phyloP scores from a whole-genome alignment of 2,888 invertebrate genomes.

The Idaea dimidiata region DNA sequence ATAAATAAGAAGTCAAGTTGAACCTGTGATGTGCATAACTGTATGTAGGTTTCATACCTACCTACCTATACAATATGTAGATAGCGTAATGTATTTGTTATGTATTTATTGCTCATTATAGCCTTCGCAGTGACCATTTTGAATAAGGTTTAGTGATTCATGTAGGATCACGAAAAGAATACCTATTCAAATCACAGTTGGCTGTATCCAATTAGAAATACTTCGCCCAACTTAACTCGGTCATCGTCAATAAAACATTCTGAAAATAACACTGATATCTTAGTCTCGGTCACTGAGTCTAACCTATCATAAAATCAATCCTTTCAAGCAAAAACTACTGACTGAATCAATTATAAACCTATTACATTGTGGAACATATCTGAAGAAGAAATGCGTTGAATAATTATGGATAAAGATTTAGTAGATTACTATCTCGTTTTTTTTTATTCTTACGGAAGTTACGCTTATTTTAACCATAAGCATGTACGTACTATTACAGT shows the following conservation, averaged over 20 bases:
- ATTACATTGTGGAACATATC: too few species aligned
- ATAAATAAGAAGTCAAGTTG: constrained; percentile 60
- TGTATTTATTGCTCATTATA: not conserved
- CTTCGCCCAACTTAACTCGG: not conserved
- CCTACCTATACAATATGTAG: constrained; percentile 11
- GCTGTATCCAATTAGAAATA: not conserved
- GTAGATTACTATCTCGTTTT: too few species aligned
- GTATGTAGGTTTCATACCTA: constrained; percentile 45
- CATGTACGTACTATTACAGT: not conserved
- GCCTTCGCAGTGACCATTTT: not conserved
- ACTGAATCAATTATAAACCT: too few species aligned
- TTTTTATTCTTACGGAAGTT: too few species aligned
- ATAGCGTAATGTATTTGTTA: constrained; percentile 16
- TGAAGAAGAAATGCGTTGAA: too few species aligned
- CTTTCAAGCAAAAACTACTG: too few species aligned
- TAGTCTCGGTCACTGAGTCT: too few species aligned
- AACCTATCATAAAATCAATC: too few species aligned
- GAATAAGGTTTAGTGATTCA: not conserved
- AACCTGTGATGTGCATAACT: constrained; percentile 61
- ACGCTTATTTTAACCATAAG: not conserved
- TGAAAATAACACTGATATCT: too few species aligned
- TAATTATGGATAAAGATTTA: too few species aligned
- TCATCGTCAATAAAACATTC: not conserved
- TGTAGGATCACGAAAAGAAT: too few species aligned
- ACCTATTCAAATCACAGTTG: not conserved